Conservation (phyloP, 2,888 invertebrate genomes). For the Phortica okadai region DNA sequence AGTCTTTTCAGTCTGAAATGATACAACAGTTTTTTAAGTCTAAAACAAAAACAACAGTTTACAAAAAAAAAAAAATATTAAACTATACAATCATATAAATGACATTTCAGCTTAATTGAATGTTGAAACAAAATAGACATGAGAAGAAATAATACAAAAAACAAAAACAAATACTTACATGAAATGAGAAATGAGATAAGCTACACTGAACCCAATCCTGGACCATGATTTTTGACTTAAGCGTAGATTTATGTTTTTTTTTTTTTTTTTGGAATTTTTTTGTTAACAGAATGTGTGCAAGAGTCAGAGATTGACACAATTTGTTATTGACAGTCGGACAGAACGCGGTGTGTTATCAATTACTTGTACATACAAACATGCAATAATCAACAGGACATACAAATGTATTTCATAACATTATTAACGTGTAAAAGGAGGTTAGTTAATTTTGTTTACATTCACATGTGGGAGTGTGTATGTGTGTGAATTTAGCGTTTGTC, state of each 20-base stretch:
- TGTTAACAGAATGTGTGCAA: not conserved
- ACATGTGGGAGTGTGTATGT: not conserved
- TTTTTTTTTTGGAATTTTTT: not conserved
- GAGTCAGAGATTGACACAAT: not conserved
- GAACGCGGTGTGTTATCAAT: not conserved
- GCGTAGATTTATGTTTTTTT: too few relatives aligned
- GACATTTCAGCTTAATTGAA: not conserved
- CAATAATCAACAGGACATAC: not conserved
- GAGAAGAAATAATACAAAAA: not conserved
- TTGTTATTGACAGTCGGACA: not conserved
- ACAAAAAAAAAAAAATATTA: not conserved
- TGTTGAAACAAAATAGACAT: not conserved
- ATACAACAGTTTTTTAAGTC: conserved; percentile 50
- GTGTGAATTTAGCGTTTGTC: not conserved
- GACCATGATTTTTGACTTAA: too few relatives aligned
- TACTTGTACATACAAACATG: not conserved
- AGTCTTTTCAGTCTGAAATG: conserved; percentile 86
- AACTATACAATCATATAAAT: not conserved
- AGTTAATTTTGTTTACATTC: not conserved
- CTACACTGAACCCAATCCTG: too few relatives aligned
- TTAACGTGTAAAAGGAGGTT: not conserved
- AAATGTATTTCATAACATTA: not conserved
- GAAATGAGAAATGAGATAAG: not conserved
- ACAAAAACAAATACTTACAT: not conserved
- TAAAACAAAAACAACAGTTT: not conserved